Evolutionary conservation across 1,140 invertebrate species (phyloP).

Genomic region (Drosophila parabipectinata): DNA sequence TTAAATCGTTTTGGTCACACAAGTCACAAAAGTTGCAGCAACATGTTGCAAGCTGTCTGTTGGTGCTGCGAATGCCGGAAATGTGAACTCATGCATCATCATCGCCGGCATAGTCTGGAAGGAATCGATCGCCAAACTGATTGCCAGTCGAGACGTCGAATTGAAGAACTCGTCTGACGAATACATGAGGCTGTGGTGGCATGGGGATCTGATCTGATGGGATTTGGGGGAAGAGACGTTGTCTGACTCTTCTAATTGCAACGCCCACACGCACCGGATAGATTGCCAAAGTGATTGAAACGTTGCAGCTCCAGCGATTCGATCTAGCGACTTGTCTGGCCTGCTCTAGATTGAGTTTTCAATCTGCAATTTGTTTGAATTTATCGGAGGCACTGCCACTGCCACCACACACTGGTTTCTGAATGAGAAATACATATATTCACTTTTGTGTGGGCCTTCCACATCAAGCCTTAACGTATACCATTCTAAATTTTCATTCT

Average conservation of each 20-base stretch:
- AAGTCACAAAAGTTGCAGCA: constrained; percentile 43
- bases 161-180: constrained; percentile 64
- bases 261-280: constrained; percentile 63
- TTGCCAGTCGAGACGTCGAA: constrained; percentile 64
- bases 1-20: constrained; percentile 41
- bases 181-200: not conserved
- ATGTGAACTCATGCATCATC: constrained; percentile 59
- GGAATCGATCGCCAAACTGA: constrained; percentile 64
- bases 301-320: constrained; percentile 38
- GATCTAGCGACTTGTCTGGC: constrained; percentile 45
- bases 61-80: constrained; percentile 58
- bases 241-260: constrained; percentile 73
- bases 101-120: constrained; percentile 18
- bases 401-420: not conserved
- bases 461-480: too few relatives aligned
- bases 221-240: not conserved
- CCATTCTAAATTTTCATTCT: not conserved
- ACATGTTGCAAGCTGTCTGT: constrained; percentile 49
- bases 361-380: constrained; percentile 69
- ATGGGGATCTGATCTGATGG: not conserved
- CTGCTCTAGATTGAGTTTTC: constrained; percentile 65
- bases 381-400: constrained; percentile 31
- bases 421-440: constrained; percentile 34
- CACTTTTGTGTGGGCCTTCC: not conserved
- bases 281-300: constrained; percentile 66